These are phyloP conservation scores for Amphilophus citrinellus DNA, from an alignment of 2,113 vertebrate species.

Conservation along the genomic window DNA sequence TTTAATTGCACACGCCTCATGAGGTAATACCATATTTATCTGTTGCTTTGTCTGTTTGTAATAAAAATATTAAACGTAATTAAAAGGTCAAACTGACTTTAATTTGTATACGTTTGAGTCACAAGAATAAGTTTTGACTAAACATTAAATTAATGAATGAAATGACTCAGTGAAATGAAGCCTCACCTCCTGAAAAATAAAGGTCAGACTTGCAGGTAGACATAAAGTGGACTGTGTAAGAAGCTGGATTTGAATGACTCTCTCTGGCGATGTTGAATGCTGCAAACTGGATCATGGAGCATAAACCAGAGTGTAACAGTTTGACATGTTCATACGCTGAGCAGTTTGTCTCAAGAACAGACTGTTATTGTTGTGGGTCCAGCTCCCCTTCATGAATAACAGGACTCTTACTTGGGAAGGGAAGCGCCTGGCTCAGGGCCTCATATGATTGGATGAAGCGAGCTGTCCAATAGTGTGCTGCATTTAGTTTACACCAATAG, in stretches of 20 bases:
- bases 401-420: constrained; percentile 63
- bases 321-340: constrained; percentile 17
- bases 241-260: background rate
- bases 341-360: constrained; percentile 43
- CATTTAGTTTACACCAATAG: constrained; percentile 80
- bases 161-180: too few species aligned
- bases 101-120: too few species aligned
- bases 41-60: too few species aligned
- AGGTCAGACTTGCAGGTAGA: background rate
- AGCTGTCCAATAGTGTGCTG: constrained; percentile 77
- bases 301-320: background rate
- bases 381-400: constrained; percentile 48
- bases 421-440: constrained; percentile 54
- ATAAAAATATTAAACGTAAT: too few species aligned
- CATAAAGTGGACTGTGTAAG: background rate
- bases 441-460: constrained; percentile 75
- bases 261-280: background rate
- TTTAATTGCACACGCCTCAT: too few species aligned
- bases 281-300: background rate
- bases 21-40: too few species aligned
- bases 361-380: constrained; percentile 52
- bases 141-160: too few species aligned
- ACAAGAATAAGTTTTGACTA: too few species aligned
- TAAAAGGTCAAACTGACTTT: too few species aligned
- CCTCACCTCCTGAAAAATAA: background rate